These are phyloP conservation scores for Calosoma granatense DNA, from an alignment of 1,140 invertebrate species.

Conservation along the genomic window DNA sequence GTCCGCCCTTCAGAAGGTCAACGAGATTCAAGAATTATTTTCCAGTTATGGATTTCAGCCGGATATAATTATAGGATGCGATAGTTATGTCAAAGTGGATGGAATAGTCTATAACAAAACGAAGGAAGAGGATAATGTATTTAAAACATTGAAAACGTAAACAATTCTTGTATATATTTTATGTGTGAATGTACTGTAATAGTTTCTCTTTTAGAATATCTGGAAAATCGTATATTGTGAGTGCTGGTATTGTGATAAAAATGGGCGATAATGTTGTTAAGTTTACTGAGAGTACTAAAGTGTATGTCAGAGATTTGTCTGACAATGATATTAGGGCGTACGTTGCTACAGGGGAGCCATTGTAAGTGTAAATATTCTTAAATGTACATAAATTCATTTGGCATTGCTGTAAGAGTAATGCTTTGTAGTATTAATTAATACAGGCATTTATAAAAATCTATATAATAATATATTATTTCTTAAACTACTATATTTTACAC, in stretches of 20 bases:
- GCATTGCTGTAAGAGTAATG: too few species aligned
- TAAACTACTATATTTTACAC: too few species aligned
- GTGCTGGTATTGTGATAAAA: slow-evolving; percentile 72
- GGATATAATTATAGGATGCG: slow-evolving; percentile 79
- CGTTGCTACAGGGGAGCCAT: slow-evolving; percentile 74
- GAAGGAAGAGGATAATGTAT: slow-evolving; percentile 62
- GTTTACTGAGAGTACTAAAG: slow-evolving; percentile 74
- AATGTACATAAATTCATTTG: background rate
- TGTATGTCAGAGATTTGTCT: slow-evolving; percentile 65
- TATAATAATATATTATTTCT: too few species aligned
- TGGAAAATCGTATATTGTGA: slow-evolving; percentile 66
- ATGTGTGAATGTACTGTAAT: background rate
- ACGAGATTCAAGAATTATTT: slow-evolving; percentile 64
- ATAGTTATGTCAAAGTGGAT: slow-evolving; percentile 77
- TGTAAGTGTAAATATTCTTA: slow-evolving; percentile 50
- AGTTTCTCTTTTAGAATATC: slow-evolving; percentile 24
- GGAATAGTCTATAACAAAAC: slow-evolving; percentile 84
- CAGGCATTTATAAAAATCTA: background rate
- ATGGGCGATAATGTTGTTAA: slow-evolving; percentile 43
- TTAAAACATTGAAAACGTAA: slow-evolving; percentile 67
- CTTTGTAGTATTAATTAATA: slow-evolving; percentile 12
- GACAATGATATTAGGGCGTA: slow-evolving; percentile 71
- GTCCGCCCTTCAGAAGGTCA: slow-evolving; percentile 73
- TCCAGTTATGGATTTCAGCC: slow-evolving; percentile 36
- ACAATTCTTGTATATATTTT: slow-evolving; percentile 11